phyloP scores from a whole-genome alignment of 2,888 invertebrate species.

The Falcaria lacertinaria region DNA sequence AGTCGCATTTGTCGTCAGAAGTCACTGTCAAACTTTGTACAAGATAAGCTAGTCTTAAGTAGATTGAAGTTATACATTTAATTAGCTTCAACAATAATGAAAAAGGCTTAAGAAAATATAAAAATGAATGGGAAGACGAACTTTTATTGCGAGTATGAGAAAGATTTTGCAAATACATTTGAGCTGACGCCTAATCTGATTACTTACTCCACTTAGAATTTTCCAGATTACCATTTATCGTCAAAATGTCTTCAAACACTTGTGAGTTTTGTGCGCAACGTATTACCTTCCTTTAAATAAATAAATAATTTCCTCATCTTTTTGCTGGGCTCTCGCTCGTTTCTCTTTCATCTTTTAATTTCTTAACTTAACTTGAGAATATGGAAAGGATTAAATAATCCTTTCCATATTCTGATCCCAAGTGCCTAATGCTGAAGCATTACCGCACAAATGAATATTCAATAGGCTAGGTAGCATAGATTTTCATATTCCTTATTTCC shows the following conservation, averaged over 20 bases:
- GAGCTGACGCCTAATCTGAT: conserved; percentile 52
- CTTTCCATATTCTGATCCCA: conserved; percentile 36
- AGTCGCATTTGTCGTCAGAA: no score
- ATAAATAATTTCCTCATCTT: conserved; percentile 61
- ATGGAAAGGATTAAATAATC: no score
- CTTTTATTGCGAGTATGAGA: conserved; percentile 17
- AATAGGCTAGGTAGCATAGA: conserved; percentile 1
- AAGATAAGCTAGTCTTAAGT: no score
- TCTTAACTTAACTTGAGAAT: conserved; percentile 46
- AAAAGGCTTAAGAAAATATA: not conserved
- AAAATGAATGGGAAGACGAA: not conserved
- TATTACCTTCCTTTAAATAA: conserved; percentile 62
- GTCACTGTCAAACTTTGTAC: no score
- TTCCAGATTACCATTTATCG: conserved; percentile 58
- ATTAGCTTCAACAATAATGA: no score
- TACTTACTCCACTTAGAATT: conserved; percentile 51
- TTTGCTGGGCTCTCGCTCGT: conserved; percentile 44
- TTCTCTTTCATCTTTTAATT: conserved; percentile 61
- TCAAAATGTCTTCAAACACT: conserved; percentile 55
- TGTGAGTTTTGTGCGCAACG: conserved; percentile 35
- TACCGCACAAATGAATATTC: conserved; percentile 14
- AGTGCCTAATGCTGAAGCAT: conserved; percentile 47
- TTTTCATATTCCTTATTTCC: no score
- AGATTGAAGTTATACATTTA: no score
- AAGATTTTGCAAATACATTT: conserved; percentile 44